phyloP scores from a whole-genome alignment of 2,888 invertebrate species.

The Podotricha telesiphe region DNA sequence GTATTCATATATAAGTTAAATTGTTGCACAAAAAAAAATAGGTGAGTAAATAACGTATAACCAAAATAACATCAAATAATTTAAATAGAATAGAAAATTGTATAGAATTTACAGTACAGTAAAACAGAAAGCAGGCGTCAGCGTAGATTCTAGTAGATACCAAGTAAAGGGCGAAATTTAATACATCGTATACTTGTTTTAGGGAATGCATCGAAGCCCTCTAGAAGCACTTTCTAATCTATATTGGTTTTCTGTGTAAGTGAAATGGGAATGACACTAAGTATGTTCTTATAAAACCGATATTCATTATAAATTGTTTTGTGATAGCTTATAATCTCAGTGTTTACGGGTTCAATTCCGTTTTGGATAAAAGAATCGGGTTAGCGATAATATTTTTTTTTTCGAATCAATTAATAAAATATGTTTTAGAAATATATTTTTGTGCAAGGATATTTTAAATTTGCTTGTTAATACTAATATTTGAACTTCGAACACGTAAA shows the following conservation, averaged over 20 bases:
- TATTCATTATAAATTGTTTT: not conserved
- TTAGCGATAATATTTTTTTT: not conserved
- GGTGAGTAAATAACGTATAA: no score
- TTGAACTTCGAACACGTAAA: no score
- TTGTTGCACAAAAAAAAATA: no score
- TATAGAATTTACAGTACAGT: no score
- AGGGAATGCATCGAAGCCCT: slow-evolving; percentile 27
- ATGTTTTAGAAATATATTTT: no score
- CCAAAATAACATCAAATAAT: no score
- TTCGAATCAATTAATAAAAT: no score
- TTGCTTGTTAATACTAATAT: no score
- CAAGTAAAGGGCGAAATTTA: slow-evolving; percentile 18
- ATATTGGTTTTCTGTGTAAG: slow-evolving; percentile 16
- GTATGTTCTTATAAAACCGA: not conserved
- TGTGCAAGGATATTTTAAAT: no score
- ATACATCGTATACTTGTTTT: slow-evolving; percentile 24
- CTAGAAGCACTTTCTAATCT: slow-evolving; percentile 23
- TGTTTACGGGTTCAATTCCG: not conserved
- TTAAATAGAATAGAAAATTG: no score
- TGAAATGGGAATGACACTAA: slow-evolving; percentile 1
- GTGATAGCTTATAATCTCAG: not conserved
- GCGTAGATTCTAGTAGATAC: slow-evolving; percentile 7
- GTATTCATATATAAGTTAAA: no score
- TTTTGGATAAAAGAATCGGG: not conserved
- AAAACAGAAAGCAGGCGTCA: no score